Evolutionary conservation across 2,113 vertebrate genomes (phyloP).

Genomic region (Pao palembangensis): DNA sequence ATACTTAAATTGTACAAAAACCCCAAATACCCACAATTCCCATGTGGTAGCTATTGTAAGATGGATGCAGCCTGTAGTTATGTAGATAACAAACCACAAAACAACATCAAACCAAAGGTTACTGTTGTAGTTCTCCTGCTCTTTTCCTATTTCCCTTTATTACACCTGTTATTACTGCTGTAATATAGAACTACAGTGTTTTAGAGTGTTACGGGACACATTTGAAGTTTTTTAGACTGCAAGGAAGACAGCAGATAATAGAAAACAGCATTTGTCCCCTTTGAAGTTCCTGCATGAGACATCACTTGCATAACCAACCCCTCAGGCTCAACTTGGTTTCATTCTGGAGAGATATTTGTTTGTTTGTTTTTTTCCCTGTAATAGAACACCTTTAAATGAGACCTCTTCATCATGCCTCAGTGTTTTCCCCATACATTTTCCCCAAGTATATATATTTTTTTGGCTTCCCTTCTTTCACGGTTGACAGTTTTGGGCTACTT

Average conservation of each 20-base stretch:
- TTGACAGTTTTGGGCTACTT: constrained; percentile 55
- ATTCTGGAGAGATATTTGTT: constrained; percentile 21
- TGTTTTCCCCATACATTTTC: background rate
- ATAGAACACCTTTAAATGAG: background rate
- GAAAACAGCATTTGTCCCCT: background rate
- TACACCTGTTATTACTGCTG: background rate
- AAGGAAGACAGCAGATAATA: background rate
- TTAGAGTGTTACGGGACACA: background rate
- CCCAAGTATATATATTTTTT: constrained; percentile 11
- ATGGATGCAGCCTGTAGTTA: no score
- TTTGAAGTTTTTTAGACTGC: background rate
- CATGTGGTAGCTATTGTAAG: no score
- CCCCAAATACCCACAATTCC: no score
- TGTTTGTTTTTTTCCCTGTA: constrained; percentile 1
- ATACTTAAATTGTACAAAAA: no score
- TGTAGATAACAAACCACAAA: no score
- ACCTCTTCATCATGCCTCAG: background rate
- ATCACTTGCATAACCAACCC: background rate
- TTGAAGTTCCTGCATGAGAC: background rate
- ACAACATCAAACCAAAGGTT: no score
- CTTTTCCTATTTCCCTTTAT: background rate
- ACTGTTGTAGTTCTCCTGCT: background rate
- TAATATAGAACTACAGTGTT: background rate
- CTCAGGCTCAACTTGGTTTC: constrained; percentile 2
- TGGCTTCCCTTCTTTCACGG: constrained; percentile 34